phyloP scores from a whole-genome alignment of 2,797 vertebrate species.

The Chromobotia macracanthus region DNA sequence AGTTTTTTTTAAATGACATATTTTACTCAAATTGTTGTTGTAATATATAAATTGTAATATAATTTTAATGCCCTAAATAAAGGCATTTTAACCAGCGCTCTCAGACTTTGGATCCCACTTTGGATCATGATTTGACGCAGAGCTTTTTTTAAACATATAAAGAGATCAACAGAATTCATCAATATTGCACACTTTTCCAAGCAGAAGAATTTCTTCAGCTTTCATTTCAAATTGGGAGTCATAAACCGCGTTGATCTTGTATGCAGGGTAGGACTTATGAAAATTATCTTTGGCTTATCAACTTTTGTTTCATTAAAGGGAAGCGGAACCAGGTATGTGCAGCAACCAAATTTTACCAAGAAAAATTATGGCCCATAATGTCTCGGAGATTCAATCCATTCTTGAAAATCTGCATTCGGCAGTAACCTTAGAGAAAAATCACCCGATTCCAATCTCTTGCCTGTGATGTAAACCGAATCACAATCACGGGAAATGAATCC shows the following conservation, averaged over 20 bases:
- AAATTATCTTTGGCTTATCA: slow-evolving; percentile 44
- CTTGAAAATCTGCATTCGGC: slow-evolving; percentile 47
- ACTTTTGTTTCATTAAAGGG: slow-evolving; percentile 38
- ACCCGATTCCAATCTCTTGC: slow-evolving; percentile 65
- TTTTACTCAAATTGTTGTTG: too few species aligned
- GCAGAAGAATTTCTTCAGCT: slow-evolving; percentile 5
- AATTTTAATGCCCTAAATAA: too few species aligned
- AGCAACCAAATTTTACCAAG: slow-evolving; percentile 33
- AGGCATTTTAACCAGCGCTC: too few species aligned
- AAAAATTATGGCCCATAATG: slow-evolving; percentile 20
- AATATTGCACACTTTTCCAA: background rate
- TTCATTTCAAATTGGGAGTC: slow-evolving; percentile 38
- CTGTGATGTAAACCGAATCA: slow-evolving; percentile 75
- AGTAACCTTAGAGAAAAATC: slow-evolving; percentile 55
- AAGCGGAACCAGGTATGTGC: slow-evolving; percentile 35
- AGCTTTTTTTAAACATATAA: background rate
- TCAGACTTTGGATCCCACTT: background rate
- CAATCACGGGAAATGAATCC: slow-evolving; percentile 75
- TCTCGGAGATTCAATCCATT: slow-evolving; percentile 43
- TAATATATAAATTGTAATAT: too few species aligned
- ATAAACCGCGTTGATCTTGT: slow-evolving; percentile 32
- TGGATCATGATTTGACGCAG: background rate
- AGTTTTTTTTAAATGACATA: too few species aligned
- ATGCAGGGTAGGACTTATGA: slow-evolving; percentile 30
- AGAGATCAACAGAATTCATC: background rate